phyloP scores from a whole-genome alignment of 2,797 vertebrate genomes.

The Heterohyrax brucei region DNA sequence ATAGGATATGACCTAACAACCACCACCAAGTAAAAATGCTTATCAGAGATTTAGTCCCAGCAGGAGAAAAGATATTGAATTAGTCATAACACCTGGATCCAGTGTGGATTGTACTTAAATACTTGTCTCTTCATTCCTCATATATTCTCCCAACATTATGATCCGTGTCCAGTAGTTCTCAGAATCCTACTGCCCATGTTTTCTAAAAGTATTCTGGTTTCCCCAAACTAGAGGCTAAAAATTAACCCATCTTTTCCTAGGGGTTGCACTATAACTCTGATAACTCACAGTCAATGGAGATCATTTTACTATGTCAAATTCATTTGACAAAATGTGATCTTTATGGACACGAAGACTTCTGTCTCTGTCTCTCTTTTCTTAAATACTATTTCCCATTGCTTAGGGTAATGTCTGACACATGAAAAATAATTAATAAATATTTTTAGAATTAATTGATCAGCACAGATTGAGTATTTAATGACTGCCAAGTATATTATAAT shows the following conservation, averaged over 20 bases:
- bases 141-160: not conserved
- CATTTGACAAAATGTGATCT: not conserved
- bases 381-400: not conserved
- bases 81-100: not conserved
- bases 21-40: not conserved
- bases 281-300: not conserved
- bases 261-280: not conserved
- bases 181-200: not conserved
- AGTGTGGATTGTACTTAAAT: not conserved
- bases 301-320: not conserved
- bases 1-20: too few relatives aligned
- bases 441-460: not conserved
- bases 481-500: not conserved
- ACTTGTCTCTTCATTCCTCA: not conserved
- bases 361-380: not conserved
- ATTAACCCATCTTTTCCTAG: not conserved
- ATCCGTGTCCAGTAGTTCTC: accelerated
- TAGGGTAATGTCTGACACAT: not conserved
- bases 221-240: not conserved
- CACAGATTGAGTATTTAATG: not conserved
- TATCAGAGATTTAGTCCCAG: not conserved
- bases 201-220: not conserved
- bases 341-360: not conserved
- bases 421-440: not conserved
- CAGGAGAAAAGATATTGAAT: not conserved